Evolutionary conservation across 2,888 invertebrate genomes (phyloP).

Genomic region (Drosophila gaucha): DNA sequence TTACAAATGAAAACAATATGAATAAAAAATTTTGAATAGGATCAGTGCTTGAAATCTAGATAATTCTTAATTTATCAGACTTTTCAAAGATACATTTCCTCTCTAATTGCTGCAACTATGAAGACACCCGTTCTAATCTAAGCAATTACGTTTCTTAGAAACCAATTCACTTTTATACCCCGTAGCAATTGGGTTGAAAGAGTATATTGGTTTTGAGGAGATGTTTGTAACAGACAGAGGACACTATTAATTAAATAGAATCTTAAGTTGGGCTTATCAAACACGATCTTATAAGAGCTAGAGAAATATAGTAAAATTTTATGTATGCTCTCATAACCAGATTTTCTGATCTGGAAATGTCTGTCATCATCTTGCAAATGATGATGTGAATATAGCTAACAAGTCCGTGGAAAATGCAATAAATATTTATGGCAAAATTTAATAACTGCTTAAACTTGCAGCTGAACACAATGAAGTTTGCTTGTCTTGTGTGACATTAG

Average conservation of each 20-base stretch:
- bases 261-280: too few species aligned
- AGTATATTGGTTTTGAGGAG: too few species aligned
- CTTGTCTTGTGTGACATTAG: slow-evolving; percentile 47
- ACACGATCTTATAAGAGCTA: too few species aligned
- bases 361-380: background rate
- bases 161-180: background rate
- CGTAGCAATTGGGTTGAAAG: background rate
- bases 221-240: too few species aligned
- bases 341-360: background rate
- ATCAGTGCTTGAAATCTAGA: too few species aligned
- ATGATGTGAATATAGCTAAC: background rate
- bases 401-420: slow-evolving; percentile 4
- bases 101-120: background rate
- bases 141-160: background rate
- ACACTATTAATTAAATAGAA: too few species aligned
- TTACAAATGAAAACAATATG: too few species aligned
- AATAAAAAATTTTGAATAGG: too few species aligned
- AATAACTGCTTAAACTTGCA: slow-evolving; percentile 1
- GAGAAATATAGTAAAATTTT: too few species aligned
- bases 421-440: slow-evolving; percentile 46
- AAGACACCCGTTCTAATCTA: background rate
- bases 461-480: slow-evolving; percentile 21
- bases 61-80: too few species aligned
- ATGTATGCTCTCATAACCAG: too few species aligned
- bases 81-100: background rate